Conservation (phyloP, 2,888 invertebrate species). For the Hybos culiciformis region DNA sequence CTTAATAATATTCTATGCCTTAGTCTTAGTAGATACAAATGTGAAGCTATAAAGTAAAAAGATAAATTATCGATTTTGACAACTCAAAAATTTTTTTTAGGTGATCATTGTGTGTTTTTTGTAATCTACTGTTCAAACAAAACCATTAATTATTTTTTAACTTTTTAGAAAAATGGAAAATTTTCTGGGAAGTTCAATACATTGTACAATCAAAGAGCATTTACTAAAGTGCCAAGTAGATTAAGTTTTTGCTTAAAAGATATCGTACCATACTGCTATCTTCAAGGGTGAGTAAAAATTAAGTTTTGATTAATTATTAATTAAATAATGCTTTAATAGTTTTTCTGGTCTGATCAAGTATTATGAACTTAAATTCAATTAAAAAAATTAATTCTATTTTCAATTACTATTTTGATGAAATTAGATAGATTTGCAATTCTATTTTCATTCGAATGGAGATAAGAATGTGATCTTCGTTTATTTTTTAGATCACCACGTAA, state of each 20-base stretch:
- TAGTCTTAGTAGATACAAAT: too few species aligned
- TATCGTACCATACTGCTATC: slow-evolving; percentile 42
- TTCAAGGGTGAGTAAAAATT: slow-evolving; percentile 30
- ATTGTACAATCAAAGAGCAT: slow-evolving; percentile 36
- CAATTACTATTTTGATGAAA: too few species aligned
- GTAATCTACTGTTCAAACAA: too few species aligned
- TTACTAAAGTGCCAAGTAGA: slow-evolving; percentile 43
- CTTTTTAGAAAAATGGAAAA: slow-evolving; percentile 39
- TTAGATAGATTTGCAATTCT: background rate
- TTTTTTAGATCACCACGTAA: too few species aligned
- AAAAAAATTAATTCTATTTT: background rate
- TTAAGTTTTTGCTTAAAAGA: slow-evolving; percentile 48
- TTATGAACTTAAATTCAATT: background rate
- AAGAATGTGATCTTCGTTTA: too few species aligned
- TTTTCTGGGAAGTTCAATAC: slow-evolving; percentile 38
- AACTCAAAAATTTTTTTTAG: too few species aligned
- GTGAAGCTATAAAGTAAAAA: too few species aligned
- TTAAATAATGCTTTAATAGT: background rate
- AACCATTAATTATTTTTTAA: too few species aligned
- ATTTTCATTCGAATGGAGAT: too few species aligned
- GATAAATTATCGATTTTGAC: too few species aligned
- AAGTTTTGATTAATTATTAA: background rate
- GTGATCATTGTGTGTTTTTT: too few species aligned
- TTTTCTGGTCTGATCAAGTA: background rate
- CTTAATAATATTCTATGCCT: too few species aligned